A percentile compares a stretch with the other conserved stretches of the same genome.
These are phyloP conservation scores for Spialia ferax DNA, from an alignment of 2,888 invertebrate genomes.

Conservation along the genomic window DNA sequence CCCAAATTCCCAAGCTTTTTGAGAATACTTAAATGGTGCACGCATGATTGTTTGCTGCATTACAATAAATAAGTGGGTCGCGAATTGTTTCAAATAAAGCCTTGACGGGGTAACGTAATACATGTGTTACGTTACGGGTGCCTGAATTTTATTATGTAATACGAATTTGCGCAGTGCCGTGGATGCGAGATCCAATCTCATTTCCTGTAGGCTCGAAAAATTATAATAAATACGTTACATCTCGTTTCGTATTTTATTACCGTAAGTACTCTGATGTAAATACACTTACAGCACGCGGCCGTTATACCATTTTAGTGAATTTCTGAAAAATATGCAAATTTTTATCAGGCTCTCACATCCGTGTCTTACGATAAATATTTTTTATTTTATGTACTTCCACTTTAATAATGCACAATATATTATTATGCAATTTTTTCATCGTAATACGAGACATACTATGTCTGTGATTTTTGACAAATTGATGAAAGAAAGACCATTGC, in stretches of 20 bases:
- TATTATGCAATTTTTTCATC: no score
- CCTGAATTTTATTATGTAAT: conserved; percentile 62
- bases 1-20: not conserved
- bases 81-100: conserved; percentile 56
- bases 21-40: not conserved
- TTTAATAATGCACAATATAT: no score
- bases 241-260: conserved; percentile 34
- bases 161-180: conserved; percentile 54
- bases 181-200: conserved; percentile 58
- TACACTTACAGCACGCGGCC: not conserved
- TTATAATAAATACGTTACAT: conserved; percentile 34
- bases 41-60: not conserved
- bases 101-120: conserved; percentile 60
- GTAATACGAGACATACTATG: no score
- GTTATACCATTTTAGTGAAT: not conserved
- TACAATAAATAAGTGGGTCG: conserved; percentile 18
- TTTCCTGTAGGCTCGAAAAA: conserved; percentile 38
- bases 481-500: no score
- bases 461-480: no score
- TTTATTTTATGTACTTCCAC: no score
- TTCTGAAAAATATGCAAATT: no score
- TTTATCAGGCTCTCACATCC: no score
- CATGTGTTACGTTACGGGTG: conserved; percentile 57
- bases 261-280: not conserved
- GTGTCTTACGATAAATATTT: no score